Base-by-base conservation (phyloP, 2,888 invertebrate genomes). In the Hoplodrina ambigua region DNA sequence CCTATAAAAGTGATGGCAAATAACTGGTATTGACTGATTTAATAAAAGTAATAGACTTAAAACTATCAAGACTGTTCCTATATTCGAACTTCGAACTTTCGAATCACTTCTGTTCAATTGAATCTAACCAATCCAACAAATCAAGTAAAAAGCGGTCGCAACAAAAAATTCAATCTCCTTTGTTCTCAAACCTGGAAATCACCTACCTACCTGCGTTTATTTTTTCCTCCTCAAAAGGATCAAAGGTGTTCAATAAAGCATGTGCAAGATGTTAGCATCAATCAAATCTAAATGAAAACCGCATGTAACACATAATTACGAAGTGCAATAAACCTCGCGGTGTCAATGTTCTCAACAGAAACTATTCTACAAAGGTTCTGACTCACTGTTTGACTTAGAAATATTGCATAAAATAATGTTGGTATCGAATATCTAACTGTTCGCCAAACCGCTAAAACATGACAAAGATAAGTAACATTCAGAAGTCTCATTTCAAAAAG, bases 261-360 rank as follows among this genome's bases (percentile, higher is more conserved):
- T 71, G 20, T 44, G 13, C 17, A 56, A 20, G 50, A 49, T 64
- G 30, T 81, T 68, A 66, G 46, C 59, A 69, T 64, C 41, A 79
- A 85, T 86, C 84, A 82, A 80, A 82, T 79, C 50, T 33, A n/a
- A 78, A 80, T 68, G 71, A 79, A 80, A 84, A 80, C 78, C 65
- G 66, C 37, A 60, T 78, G 67, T 85, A 69, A 72, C 66, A 76
- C 67, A 76, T 78, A 75, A 70, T 81, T 81, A 85, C 81, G 71
- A 87, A 87, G 91, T 89, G 89, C 91, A 92, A 92, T 91, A 93
- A 92, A 91, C 93, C 88, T 87, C 50, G 78, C 84, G 85, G 89
- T 88, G 94, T 93, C 94, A 94, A 92, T 83, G 93, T 85, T 91
- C 93, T 88, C 84, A 80, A 80, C 77, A 66, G 72, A 74, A 84